These are phyloP conservation scores for Cyrtodaria siliqua DNA, from an alignment of 2,888 invertebrate species.

Conservation along the genomic window DNA sequence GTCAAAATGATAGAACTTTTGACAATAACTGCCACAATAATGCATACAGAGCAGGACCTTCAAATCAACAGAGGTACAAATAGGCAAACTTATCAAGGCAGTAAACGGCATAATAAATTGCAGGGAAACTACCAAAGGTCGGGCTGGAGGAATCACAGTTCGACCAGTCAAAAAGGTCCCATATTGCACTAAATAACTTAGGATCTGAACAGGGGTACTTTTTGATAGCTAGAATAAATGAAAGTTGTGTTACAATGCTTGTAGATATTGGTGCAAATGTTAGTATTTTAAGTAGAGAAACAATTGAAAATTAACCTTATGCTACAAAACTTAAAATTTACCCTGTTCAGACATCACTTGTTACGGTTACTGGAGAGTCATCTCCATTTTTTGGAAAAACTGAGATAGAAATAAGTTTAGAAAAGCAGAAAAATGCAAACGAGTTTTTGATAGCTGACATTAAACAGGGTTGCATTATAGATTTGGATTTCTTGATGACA, in stretches of 20 bases:
- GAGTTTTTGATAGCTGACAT: slow-evolving; percentile 21
- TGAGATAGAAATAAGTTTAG: slow-evolving; percentile 11
- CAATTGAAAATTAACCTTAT: neutral
- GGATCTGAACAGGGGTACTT: slow-evolving; percentile 27
- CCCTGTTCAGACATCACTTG: slow-evolving; percentile 15
- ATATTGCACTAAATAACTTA: slow-evolving; percentile 9
- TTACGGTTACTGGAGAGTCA: slow-evolving; percentile 42
- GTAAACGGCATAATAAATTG: neutral
- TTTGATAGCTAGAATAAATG: slow-evolving; percentile 19
- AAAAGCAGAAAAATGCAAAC: slow-evolving; percentile 11
- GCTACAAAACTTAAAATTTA: slow-evolving; percentile 1
- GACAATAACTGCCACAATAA: no score
- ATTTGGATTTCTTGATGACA: slow-evolving; percentile 31
- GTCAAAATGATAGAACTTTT: no score
- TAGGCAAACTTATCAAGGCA: no score
- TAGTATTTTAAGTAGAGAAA: slow-evolving; percentile 9
- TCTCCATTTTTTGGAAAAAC: slow-evolving; percentile 39
- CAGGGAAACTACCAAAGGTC: slow-evolving; percentile 33
- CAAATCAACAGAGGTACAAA: neutral
- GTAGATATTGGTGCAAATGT: slow-evolving; percentile 30
- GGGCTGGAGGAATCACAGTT: slow-evolving; percentile 8
- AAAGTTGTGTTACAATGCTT: slow-evolving; percentile 20
- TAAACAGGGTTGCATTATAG: slow-evolving; percentile 25
- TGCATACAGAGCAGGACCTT: neutral
- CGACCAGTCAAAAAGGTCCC: slow-evolving; percentile 22